Conservation (phyloP, 2,113 vertebrate species). For the Gambusia holbrooki region DNA sequence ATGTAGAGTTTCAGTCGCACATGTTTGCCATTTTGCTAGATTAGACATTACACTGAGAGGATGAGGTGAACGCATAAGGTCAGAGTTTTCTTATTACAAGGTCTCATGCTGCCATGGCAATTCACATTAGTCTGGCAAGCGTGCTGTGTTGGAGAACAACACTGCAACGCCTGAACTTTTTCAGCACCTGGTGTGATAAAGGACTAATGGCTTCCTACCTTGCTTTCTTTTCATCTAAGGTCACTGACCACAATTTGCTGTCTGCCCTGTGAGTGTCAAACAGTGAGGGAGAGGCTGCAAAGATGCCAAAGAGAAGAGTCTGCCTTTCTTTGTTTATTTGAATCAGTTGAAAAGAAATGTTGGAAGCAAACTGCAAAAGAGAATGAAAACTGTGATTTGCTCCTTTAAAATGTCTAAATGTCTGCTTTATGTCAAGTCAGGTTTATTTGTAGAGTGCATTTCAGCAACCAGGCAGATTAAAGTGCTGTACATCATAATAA, state of each 20-base stretch:
- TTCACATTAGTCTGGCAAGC: neutral
- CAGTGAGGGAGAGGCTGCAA: neutral
- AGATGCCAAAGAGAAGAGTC: neutral
- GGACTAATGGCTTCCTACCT: neutral
- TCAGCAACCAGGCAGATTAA: too few relatives aligned
- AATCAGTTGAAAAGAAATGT: neutral
- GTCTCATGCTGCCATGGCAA: slow-evolving; percentile 2
- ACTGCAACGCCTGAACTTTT: neutral
- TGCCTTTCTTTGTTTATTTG: neutral
- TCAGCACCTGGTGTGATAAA: neutral
- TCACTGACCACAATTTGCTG: neutral
- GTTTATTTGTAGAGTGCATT: too few relatives aligned
- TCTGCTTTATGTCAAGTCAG: neutral
- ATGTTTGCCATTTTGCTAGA: neutral
- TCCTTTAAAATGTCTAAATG: neutral
- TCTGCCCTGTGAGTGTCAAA: neutral
- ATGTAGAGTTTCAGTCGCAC: neutral
- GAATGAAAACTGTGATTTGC: neutral
- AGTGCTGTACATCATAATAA: too few relatives aligned
- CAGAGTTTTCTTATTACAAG: slow-evolving; percentile 2
- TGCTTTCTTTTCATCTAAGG: neutral
- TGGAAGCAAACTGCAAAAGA: neutral
- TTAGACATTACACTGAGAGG: neutral
- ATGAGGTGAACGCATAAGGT: neutral
- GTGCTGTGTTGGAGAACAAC: neutral